Base-by-base conservation (phyloP, 2,797 vertebrate species). In the Uromys caudimaculatus region DNA sequence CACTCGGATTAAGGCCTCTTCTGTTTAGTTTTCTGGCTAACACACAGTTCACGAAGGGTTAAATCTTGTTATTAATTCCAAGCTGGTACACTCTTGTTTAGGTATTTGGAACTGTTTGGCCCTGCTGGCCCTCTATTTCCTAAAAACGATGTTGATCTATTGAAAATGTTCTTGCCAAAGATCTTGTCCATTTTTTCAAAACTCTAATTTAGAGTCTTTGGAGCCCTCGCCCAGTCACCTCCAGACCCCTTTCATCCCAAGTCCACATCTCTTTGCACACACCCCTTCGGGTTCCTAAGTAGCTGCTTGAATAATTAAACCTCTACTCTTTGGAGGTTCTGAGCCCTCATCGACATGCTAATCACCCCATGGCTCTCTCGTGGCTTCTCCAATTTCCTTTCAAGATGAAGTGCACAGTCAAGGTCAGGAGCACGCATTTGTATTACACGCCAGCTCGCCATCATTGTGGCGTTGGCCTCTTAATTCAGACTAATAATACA, bases 361-460 rank as follows among this genome's bases (percentile, higher is more conserved):
- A 96, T 95, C 93, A 93, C 38, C 23, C 23, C 1, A 0, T 16
- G 54, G 83, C 54, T 79, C 82, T 97, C 91, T 93, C 19, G 84
- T 41, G 93, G 94, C 90, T 77, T 95, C 92, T 78, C 93, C 95
- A 64, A 47, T 85, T 56, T 98, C 93, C 89, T 93, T 91, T 77
- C 6, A 41, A 95, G 69, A 94, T 73, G 93, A 95, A 95, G 83
- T 56, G 10, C 88, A 27, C 58, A 58, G 89, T 92, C 95, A 96
- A 98, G 97, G 93, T 96, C 97, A 95, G 78, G 62, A 44, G 0
- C 82, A 24, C 0, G 14, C 58, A 10, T 93, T 52, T 91, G 93
- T 86, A 85, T 64, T 75, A 79, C 69, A 95, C 0, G 56, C 79
- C 10, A 96, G 47, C 83, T 10, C 23, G 0, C 52, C 88, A 38